phyloP scores from a whole-genome alignment of 1,140 invertebrate genomes.

The Parapsyche elsis region DNA sequence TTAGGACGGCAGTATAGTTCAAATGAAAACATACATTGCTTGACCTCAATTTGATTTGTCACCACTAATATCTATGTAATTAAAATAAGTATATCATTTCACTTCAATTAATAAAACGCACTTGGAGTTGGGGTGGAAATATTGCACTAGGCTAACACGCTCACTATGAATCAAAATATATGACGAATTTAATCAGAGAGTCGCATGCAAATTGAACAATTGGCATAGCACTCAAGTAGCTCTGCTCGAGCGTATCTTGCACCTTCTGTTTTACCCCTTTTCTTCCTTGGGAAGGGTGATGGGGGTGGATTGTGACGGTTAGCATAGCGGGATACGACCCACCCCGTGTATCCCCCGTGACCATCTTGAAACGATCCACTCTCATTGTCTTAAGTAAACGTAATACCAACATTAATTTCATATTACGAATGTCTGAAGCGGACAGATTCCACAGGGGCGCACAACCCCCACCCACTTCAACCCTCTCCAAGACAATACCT shows the following conservation, averaged over 20 bases:
- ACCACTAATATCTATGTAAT: too few relatives aligned
- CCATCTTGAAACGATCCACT: constrained; percentile 52
- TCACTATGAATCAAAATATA: not conserved
- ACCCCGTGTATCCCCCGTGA: not conserved
- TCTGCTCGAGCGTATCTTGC: not conserved
- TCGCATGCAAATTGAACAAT: constrained; percentile 28
- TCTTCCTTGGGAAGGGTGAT: not conserved
- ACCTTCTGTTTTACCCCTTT: constrained; percentile 20
- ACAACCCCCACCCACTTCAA: constrained; percentile 14
- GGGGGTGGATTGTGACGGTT: not conserved
- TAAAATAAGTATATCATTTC: too few relatives aligned
- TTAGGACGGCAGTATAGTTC: too few relatives aligned
- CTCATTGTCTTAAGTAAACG: constrained; percentile 56
- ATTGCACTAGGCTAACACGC: not conserved
- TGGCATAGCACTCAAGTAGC: not conserved
- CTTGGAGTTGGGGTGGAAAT: too few relatives aligned
- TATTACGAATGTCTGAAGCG: constrained; percentile 55
- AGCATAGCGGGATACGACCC: not conserved
- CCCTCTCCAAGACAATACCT: constrained; percentile 40
- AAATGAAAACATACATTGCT: too few relatives aligned
- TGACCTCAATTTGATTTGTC: too few relatives aligned
- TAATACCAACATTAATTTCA: constrained; percentile 57
- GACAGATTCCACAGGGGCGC: constrained; percentile 50
- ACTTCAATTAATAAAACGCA: too few relatives aligned
- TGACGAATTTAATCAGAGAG: constrained; percentile 7